phyloP scores from a whole-genome alignment of 1,140 invertebrate species.

The Steinernema khuongi region DNA sequence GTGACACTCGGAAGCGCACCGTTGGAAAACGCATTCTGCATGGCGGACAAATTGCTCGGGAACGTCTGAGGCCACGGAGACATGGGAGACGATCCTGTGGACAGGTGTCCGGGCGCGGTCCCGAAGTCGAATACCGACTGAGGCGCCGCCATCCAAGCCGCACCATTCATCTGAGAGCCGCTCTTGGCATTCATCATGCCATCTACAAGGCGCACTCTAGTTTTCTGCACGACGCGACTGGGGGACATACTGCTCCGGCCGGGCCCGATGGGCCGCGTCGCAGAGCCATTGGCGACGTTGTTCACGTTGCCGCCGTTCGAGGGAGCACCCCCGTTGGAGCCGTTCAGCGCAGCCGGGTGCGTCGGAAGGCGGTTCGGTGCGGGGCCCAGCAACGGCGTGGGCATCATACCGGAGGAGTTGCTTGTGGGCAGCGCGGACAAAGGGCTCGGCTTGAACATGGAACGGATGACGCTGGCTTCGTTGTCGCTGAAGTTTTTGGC shows the following conservation, averaged over 20 bases:
- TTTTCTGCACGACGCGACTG: not conserved
- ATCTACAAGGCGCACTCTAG: slow-evolving; percentile 11
- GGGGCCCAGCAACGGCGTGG: not conserved
- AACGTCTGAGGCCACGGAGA: not conserved
- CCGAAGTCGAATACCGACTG: slow-evolving; percentile 10
- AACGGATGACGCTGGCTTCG: not conserved
- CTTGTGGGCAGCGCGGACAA: not conserved
- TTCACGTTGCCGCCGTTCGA: not conserved
- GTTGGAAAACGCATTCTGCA: not conserved
- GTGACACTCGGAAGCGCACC: not conserved
- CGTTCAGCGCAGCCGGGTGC: not conserved
- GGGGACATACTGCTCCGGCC: slow-evolving; percentile 8
- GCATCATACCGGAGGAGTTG: not conserved
- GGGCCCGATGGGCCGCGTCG: not conserved
- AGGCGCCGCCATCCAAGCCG: not conserved
- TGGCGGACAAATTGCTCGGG: no score
- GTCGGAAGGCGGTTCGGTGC: not conserved
- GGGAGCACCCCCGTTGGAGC: not conserved
- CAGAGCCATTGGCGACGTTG: not conserved
- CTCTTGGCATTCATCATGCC: not conserved
- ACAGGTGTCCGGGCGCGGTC: not conserved
- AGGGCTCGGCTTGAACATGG: not conserved
- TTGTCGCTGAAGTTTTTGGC: slow-evolving; percentile 34
- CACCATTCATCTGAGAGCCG: not conserved
- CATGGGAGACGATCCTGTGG: not conserved